These are phyloP conservation scores for Calameuta pallipes DNA, from an alignment of 2,888 invertebrate species.

Conservation along the genomic window DNA sequence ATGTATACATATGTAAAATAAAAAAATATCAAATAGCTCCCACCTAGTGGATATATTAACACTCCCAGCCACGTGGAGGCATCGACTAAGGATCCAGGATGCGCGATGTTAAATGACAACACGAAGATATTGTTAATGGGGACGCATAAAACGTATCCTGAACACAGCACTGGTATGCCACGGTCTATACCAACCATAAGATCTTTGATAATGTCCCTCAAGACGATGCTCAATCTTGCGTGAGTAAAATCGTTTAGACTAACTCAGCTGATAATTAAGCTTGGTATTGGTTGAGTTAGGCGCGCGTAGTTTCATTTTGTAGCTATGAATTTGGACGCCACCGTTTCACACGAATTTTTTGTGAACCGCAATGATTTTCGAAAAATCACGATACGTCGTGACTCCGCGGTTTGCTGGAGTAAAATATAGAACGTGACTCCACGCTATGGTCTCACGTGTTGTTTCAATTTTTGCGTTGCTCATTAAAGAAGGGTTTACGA, in stretches of 20 bases:
- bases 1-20: background rate
- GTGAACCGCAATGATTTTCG: background rate
- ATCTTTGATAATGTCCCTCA: constrained; percentile 25
- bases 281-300: background rate
- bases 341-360: background rate
- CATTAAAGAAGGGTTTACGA: background rate
- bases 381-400: background rate
- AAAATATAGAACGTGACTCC: background rate
- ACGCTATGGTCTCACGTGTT: background rate
- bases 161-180: constrained; percentile 23
- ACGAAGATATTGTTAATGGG: constrained; percentile 26
- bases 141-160: constrained; percentile 28
- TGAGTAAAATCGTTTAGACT: background rate
- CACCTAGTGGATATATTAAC: background rate
- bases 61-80: background rate
- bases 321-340: background rate
- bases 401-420: background rate
- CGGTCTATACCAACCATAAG: constrained; percentile 10
- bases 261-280: background rate
- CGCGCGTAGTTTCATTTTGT: background rate
- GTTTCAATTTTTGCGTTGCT: background rate
- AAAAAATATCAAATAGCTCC: background rate
- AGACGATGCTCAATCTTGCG: background rate
- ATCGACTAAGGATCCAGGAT: background rate
- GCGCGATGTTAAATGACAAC: constrained; percentile 7